Evolutionary conservation across 2,888 invertebrate genomes (phyloP).

Genomic region (Caenorhabditis sp.): DNA sequence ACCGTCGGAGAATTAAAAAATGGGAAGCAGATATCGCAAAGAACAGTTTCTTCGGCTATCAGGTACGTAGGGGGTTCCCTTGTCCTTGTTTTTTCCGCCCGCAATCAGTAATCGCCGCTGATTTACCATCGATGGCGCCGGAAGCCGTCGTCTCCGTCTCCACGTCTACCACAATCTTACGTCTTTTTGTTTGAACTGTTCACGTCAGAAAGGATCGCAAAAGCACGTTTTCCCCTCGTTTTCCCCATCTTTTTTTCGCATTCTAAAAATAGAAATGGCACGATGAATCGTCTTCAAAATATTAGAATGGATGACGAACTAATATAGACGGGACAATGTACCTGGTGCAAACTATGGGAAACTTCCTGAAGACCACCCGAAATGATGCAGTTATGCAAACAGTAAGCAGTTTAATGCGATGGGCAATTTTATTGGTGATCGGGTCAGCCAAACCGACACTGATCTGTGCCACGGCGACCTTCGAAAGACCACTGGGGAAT

Average conservation of each 20-base stretch:
- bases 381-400: constrained; percentile 9
- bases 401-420: constrained; percentile 23
- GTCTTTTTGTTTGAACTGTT: constrained; percentile 7
- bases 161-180: not conserved
- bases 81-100: constrained; percentile 4
- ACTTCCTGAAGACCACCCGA: constrained; percentile 7
- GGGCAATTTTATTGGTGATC: constrained; percentile 11
- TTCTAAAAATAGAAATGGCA: constrained; percentile 17
- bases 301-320: not conserved
- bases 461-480: constrained; percentile 31
- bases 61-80: constrained; percentile 20
- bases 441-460: constrained; percentile 24
- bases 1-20: not conserved
- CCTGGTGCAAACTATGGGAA: not conserved
- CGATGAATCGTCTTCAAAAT: not conserved
- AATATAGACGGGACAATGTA: not conserved
- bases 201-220: constrained; percentile 1
- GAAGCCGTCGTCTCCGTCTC: constrained; percentile 38
- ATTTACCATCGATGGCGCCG: constrained; percentile 7
- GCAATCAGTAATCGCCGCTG: constrained; percentile 5
- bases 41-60: not conserved
- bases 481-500: not conserved
- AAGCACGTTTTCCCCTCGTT: constrained; percentile 14
- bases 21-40: not conserved
- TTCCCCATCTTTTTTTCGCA: not conserved